phyloP scores from a whole-genome alignment of 2,113 vertebrate genomes.

The Australoheros scitulus region DNA sequence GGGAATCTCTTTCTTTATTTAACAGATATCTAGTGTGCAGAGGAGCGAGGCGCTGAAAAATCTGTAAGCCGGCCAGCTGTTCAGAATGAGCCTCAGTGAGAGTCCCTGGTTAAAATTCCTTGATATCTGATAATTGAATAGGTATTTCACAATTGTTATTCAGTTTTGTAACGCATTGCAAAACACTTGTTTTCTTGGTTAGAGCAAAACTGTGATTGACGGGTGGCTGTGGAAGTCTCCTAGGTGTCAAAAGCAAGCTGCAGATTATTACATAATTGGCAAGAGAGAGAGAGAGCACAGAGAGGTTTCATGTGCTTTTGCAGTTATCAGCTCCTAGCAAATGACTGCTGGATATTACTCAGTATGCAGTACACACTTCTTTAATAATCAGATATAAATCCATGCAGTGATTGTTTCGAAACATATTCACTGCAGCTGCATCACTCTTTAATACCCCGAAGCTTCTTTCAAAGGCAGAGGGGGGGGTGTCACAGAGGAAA shows the following conservation, averaged over 20 bases:
- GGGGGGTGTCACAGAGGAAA: not conserved
- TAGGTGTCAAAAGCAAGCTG: not conserved
- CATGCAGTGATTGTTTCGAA: constrained; percentile 2
- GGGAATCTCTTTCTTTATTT: not conserved
- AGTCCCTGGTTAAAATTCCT: not conserved
- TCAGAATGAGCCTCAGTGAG: not conserved
- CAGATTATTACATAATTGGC: not conserved
- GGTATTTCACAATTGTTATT: not conserved
- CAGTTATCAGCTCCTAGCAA: constrained; percentile 38
- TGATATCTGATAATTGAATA: not conserved
- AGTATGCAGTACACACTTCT: not conserved
- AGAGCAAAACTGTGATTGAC: not conserved
- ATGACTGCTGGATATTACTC: constrained; percentile 21
- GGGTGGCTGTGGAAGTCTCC: not conserved
- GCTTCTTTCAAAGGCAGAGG: not conserved
- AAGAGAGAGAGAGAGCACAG: not conserved
- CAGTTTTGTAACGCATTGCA: not conserved
- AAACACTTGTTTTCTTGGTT: not conserved
- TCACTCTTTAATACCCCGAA: not conserved
- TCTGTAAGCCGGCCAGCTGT: not conserved
- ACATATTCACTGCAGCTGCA: not conserved
- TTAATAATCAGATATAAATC: constrained; percentile 18
- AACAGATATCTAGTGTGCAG: not conserved
- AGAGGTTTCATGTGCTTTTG: constrained; percentile 12
- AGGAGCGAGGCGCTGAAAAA: not conserved